Conservation (phyloP, 2,113 vertebrate genomes). For the Gulo gulo region DNA sequence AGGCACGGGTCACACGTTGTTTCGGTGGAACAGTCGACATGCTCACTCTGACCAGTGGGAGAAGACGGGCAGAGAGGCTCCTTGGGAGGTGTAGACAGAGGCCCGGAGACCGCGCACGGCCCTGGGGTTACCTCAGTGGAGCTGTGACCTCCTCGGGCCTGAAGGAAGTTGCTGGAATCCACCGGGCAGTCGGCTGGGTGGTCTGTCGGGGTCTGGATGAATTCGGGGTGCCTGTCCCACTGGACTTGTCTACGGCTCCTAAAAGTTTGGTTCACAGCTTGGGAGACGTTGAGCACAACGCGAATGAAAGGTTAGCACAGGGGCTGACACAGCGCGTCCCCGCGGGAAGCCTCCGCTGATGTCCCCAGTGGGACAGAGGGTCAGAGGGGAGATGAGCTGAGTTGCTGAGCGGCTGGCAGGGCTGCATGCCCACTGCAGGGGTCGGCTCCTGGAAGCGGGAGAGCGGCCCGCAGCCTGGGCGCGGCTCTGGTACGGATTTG, state of each 20-base stretch:
- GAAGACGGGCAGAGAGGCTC: background rate
- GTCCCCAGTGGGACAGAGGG: no score
- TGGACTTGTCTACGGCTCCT: background rate
- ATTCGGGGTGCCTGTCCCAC: background rate
- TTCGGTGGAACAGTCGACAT: no score
- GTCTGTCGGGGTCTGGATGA: background rate
- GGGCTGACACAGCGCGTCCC: background rate
- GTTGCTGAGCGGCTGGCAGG: background rate
- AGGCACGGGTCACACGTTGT: no score
- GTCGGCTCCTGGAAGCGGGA: rapidly evolving
- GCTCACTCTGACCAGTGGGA: background rate
- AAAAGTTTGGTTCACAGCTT: background rate
- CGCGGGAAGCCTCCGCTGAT: rapidly evolving
- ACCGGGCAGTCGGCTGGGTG: background rate
- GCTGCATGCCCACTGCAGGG: no score
- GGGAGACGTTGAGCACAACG: background rate
- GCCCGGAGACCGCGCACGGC: background rate
- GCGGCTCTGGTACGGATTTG: background rate
- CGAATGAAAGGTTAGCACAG: no score
- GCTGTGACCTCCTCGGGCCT: background rate
- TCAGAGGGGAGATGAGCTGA: background rate
- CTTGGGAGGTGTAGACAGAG: background rate
- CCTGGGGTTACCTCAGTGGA: background rate
- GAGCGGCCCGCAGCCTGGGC: background rate
- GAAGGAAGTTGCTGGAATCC: background rate